Evolutionary conservation across 2,113 vertebrate species (phyloP).

Genomic region (Phoxinus phoxinus): DNA sequence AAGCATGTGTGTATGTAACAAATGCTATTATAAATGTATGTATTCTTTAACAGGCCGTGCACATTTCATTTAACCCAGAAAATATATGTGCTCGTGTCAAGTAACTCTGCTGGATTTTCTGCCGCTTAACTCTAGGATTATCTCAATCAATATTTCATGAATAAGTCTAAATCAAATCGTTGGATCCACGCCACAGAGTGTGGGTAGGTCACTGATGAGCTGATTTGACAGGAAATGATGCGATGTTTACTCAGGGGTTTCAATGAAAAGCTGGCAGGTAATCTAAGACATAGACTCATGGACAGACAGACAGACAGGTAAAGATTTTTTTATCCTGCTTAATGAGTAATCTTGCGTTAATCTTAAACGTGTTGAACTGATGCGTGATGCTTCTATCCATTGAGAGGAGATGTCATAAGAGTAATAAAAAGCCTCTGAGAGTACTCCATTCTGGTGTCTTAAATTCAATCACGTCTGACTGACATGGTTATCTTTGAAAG

Average conservation of each 20-base stretch:
- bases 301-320: slow-evolving; percentile 1
- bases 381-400: background rate
- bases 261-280: background rate
- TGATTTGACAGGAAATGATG: slow-evolving; percentile 42
- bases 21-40: background rate
- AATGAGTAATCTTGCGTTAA: background rate
- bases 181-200: slow-evolving; percentile 64
- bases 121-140: slow-evolving; percentile 74
- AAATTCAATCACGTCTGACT: slow-evolving; percentile 28
- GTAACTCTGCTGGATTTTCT: slow-evolving; percentile 70
- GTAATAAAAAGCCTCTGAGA: slow-evolving; percentile 40
- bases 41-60: slow-evolving; percentile 58
- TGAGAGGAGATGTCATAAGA: slow-evolving; percentile 13
- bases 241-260: slow-evolving; percentile 8
- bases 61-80: slow-evolving; percentile 73
- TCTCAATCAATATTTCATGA: slow-evolving; percentile 78
- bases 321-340: background rate
- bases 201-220: slow-evolving; percentile 56
- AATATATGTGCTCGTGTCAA: slow-evolving; percentile 72
- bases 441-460: slow-evolving; percentile 36
- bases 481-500: slow-evolving; percentile 22
- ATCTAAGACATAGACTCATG: background rate
- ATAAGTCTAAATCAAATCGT: slow-evolving; percentile 73
- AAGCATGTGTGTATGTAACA: background rate
- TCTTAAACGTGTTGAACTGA: background rate